Conservation (phyloP, 2,888 invertebrate genomes). For the Subacronicta megacephala region DNA sequence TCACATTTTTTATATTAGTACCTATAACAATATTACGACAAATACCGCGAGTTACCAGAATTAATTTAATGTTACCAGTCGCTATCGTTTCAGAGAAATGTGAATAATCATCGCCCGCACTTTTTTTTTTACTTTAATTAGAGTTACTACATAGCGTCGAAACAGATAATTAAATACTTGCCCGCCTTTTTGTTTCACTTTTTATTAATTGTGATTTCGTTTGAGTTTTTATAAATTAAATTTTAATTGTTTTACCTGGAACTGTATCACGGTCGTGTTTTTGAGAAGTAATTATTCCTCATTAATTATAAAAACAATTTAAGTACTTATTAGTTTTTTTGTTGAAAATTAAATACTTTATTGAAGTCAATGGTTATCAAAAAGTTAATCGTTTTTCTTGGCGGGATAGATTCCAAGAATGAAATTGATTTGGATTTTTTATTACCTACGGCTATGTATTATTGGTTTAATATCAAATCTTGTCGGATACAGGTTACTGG, state of each 20-base stretch:
- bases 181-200: constrained; percentile 33
- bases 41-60: constrained; percentile 42
- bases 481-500: too few relatives aligned
- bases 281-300: constrained; percentile 11
- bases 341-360: too few relatives aligned
- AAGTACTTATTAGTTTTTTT: not conserved
- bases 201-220: constrained; percentile 36
- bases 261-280: constrained; percentile 22
- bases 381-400: too few relatives aligned
- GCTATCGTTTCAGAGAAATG: constrained; percentile 52
- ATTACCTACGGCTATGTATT: too few relatives aligned
- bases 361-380: too few relatives aligned
- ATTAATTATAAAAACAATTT: constrained; percentile 14
- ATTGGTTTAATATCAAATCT: too few relatives aligned
- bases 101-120: constrained; percentile 36
- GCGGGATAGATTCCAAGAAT: too few relatives aligned
- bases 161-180: constrained; percentile 36
- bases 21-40: constrained; percentile 31
- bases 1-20: constrained; percentile 1
- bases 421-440: too few relatives aligned
- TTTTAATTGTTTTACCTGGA: constrained; percentile 37
- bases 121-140: constrained; percentile 41
- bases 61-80: constrained; percentile 24
- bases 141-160: constrained; percentile 28
- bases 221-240: constrained; percentile 26